Conservation (phyloP, 2,888 invertebrate genomes). For the Oligia fasciuncula region DNA sequence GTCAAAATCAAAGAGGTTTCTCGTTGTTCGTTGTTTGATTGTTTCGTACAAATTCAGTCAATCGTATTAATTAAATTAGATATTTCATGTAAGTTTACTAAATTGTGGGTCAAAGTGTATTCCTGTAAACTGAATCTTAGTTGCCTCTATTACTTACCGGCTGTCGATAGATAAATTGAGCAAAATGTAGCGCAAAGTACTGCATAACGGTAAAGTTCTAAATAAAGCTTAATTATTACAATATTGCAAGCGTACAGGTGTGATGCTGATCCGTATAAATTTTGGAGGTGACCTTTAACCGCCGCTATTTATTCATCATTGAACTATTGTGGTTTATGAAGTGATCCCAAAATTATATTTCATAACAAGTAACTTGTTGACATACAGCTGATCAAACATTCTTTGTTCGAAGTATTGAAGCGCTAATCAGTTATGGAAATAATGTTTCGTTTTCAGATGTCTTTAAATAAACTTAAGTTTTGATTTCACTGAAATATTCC, state of each 20-base stretch:
- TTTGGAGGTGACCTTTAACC: constrained; percentile 55
- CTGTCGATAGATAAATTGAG: constrained; percentile 14
- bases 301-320: constrained; percentile 17
- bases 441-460: constrained; percentile 68
- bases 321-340: constrained; percentile 8
- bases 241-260: constrained; percentile 18
- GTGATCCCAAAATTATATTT: constrained; percentile 47
- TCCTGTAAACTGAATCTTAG: background rate
- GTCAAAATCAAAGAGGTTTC: constrained; percentile 23
- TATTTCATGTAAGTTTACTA: constrained; percentile 20
- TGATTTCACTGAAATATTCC: constrained; percentile 59
- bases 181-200: constrained; percentile 59
- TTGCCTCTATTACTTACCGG: background rate
- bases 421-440: constrained; percentile 68
- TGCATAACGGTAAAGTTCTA: constrained; percentile 67
- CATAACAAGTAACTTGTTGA: constrained; percentile 62
- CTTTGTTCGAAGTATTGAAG: constrained; percentile 67
- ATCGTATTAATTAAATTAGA: constrained; percentile 19
- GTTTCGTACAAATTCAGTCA: constrained; percentile 21
- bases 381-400: constrained; percentile 66
- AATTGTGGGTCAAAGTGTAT: constrained; percentile 27
- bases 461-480: constrained; percentile 53
- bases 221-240: constrained; percentile 39
- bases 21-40: constrained; percentile 15
- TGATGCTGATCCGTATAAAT: constrained; percentile 17